Evolutionary conservation across 2,888 invertebrate species (phyloP).

Genomic region (Cryptophagus acutangulus): DNA sequence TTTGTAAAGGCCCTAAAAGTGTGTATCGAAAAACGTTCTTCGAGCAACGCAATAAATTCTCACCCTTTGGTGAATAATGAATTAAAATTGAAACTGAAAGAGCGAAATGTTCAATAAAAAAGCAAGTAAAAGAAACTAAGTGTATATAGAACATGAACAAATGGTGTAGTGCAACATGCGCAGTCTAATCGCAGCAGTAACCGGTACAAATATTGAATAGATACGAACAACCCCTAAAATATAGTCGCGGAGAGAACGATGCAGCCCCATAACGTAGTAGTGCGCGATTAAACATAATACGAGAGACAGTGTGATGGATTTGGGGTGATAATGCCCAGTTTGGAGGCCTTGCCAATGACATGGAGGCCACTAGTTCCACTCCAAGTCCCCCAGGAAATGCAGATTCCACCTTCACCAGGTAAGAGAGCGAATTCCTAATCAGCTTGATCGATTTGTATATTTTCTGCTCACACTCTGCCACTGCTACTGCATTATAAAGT

Average conservation of each 20-base stretch:
- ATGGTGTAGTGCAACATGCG: conserved; percentile 20
- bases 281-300: conserved; percentile 1
- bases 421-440: conserved; percentile 15
- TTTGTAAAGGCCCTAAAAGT: too few relatives aligned
- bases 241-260: conserved; percentile 11
- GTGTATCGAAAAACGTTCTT: too few relatives aligned
- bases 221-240: conserved; percentile 21
- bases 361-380: conserved; percentile 48
- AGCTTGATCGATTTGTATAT: conserved; percentile 22
- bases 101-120: too few relatives aligned
- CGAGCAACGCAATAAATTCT: too few relatives aligned
- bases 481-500: conserved; percentile 2
- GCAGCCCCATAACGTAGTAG: neutral
- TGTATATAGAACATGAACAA: conserved; percentile 12
- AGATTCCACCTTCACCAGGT: conserved; percentile 47
- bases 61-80: too few relatives aligned
- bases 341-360: conserved; percentile 26
- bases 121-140: conserved; percentile 10
- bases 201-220: conserved; percentile 23
- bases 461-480: neutral
- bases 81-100: too few relatives aligned
- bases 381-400: conserved; percentile 43
- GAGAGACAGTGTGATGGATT: conserved; percentile 18
- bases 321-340: conserved; percentile 25
- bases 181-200: conserved; percentile 8